Evolutionary conservation across 2,888 invertebrate species (phyloP), one percentile per base, ranked within the genome.

Genomic region (Caenorhabditis angaria): DNA sequence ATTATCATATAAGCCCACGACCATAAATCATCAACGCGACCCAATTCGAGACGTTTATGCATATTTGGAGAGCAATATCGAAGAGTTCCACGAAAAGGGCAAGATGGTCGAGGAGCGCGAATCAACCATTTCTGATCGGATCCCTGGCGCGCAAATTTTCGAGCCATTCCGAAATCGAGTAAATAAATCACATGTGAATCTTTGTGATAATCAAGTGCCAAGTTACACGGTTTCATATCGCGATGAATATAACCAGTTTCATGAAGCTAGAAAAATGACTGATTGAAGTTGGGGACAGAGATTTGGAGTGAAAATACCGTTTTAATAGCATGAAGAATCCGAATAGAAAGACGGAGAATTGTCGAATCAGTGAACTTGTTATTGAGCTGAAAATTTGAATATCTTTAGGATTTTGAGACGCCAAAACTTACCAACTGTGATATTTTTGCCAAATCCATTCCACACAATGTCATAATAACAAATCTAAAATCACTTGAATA

Each of bases 151-250:
- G 68, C 68, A 25, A 24, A 73, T 27, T 61, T 61, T 48, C 72
- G 10, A 0, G 62, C 67, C 72, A 72, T 72, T 54, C 73, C 73
- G 25, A 73, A 73, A 47, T 73, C 73, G n/a, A 73, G 64, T 24
- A 73, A 27, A 41, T 27, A 73, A 6, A 73, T 67, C 3, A 58
- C 20, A 14, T 61, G 61, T 1, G 68, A 65, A 18, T 68, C 64
- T 25, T 62, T 60, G 2, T 60, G 47, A 56, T 63, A 59, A 48
- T 74, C 65, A 24, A 70, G 29, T 0, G 71, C 59, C 20, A 76
- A 64, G n/a, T 76, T 76, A 54, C 71, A 71, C 14, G 76, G 76
- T 27, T 76, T 76, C 50, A 76, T 25, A 22, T 76, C 76, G 1
- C 76, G 68, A 27, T 75, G 75, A 41, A 70, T 53, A 60, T 75